Evolutionary conservation across 2,888 invertebrate species (phyloP).

Genomic region (Agelastica alni): DNA sequence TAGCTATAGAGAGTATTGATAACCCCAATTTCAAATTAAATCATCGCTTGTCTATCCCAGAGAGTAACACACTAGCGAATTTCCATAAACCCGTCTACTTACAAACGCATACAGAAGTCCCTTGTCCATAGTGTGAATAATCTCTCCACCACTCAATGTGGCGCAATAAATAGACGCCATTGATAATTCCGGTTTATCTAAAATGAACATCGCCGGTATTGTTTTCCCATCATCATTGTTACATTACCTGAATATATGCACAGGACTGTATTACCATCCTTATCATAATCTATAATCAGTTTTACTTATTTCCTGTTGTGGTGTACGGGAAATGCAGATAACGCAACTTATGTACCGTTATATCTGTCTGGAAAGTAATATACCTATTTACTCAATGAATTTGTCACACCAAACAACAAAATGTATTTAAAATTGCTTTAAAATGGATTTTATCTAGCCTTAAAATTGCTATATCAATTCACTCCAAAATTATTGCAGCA

Average conservation of each 20-base stretch:
- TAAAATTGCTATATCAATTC: no score
- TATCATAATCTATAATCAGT: constrained; percentile 4
- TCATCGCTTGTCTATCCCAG: background rate
- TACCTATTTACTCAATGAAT: no score
- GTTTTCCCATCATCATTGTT: constrained; percentile 33
- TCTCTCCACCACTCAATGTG: constrained; percentile 21
- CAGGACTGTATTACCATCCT: constrained; percentile 16
- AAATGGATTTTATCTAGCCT: no score
- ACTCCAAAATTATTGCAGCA: no score
- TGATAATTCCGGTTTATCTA: constrained; percentile 35
- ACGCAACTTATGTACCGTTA: background rate
- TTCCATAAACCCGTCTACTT: constrained; percentile 23
- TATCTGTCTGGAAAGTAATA: background rate
- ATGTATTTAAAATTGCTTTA: no score
- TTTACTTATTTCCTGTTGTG: constrained; percentile 6
- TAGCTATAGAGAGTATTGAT: no score
- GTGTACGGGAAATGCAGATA: background rate
- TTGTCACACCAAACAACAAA: no score
- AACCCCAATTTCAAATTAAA: constrained; percentile 6
- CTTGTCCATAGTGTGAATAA: constrained; percentile 27
- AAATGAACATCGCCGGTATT: constrained; percentile 33
- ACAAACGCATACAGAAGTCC: constrained; percentile 5
- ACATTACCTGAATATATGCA: constrained; percentile 20
- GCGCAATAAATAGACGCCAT: constrained; percentile 31
- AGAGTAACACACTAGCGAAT: constrained; percentile 8